Evolutionary conservation across 1,140 invertebrate genomes (phyloP).

Genomic region (Eciton burchellii): DNA sequence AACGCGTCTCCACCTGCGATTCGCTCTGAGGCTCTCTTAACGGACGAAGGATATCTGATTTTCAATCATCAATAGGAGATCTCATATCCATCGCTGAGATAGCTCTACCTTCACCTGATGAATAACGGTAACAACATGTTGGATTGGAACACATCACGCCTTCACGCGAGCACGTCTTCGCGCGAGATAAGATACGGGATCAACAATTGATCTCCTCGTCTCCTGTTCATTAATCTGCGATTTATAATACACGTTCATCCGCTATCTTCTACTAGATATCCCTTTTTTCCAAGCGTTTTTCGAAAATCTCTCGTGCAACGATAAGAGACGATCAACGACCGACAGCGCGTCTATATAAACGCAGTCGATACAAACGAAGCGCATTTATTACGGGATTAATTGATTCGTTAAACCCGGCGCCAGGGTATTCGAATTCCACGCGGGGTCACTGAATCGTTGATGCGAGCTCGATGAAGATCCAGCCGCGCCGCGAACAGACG

Average conservation of each 20-base stretch:
- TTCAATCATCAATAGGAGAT: not conserved
- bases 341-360: not conserved
- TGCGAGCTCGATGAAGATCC: slow-evolving; percentile 1
- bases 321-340: slow-evolving; percentile 26
- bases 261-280: not conserved
- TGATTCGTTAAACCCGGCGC: slow-evolving; percentile 63
- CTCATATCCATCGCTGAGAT: not conserved
- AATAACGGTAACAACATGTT: not conserved
- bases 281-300: slow-evolving; percentile 3
- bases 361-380: slow-evolving; percentile 46
- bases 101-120: not conserved
- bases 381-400: slow-evolving; percentile 67
- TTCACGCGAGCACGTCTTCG: not conserved
- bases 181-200: not conserved
- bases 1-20: not conserved
- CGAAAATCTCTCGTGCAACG: not conserved
- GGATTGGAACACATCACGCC: not conserved
- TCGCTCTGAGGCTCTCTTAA: not conserved
- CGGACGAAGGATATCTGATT: not conserved
- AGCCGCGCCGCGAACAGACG: slow-evolving; percentile 2
- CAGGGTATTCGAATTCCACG: slow-evolving; percentile 27
- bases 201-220: slow-evolving; percentile 25
- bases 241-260: not conserved
- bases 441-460: slow-evolving; percentile 40
- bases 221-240: slow-evolving; percentile 2